Conservation (phyloP, 2,797 vertebrate species). For the Ceyx erithaca region DNA sequence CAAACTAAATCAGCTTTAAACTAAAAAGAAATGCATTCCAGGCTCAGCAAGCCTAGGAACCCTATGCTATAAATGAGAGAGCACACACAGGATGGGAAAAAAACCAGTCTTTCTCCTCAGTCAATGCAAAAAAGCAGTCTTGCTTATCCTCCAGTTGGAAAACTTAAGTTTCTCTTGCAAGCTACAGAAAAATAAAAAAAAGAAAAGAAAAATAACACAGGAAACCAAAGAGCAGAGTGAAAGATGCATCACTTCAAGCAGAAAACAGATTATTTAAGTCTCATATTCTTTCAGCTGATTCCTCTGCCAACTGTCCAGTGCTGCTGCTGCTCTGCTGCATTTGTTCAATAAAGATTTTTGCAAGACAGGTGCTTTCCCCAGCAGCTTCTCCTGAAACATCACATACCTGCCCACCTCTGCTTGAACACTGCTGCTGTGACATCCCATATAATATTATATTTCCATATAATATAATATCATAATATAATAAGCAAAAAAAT, state of each 20-base stretch:
- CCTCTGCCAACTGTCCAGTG: neutral
- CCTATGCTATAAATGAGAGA: neutral
- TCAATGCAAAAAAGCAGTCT: neutral
- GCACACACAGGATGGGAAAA: neutral
- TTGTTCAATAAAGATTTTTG: neutral
- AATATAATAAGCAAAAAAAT: neutral
- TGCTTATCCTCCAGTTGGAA: neutral
- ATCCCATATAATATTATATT: no score
- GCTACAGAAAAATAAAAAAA: neutral
- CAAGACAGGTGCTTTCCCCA: neutral
- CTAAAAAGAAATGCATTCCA: neutral
- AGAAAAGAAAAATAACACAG: neutral
- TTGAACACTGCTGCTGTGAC: neutral
- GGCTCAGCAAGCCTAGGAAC: neutral
- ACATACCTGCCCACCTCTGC: neutral
- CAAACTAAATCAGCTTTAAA: neutral
- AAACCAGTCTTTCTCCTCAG: neutral
- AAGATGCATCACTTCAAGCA: neutral
- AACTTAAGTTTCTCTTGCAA: neutral
- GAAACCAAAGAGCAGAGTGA: neutral
- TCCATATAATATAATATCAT: no score
- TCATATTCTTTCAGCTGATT: neutral
- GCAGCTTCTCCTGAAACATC: neutral
- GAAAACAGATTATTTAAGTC: neutral
- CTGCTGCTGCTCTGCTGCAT: neutral